Base-by-base conservation (phyloP, 2,797 vertebrate genomes). In the Phrynocephalus forsythii region DNA sequence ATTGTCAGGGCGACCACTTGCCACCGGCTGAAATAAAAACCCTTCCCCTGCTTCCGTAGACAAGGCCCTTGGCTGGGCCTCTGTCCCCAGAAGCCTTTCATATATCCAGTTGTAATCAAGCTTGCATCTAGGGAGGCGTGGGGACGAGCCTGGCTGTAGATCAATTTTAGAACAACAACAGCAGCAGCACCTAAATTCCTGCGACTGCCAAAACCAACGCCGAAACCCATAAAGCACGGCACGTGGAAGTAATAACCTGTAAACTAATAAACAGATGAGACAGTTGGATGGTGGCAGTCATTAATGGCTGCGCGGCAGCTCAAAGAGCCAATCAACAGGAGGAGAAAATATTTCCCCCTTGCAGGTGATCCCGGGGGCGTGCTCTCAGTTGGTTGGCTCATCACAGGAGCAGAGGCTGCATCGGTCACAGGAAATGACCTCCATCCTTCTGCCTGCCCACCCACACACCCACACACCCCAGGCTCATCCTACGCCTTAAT, bases 241-340 rank as follows among this genome's bases (percentile, higher is more conserved):
- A 8, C 79, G 24, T 73, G n/a, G 86, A 94, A 95, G 93, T 93
- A 95, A 95, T 95, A 95, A 94, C 92, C 94, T 93, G 92, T 95
- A 95, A 95, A 95, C 93, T 94, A 95, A 95, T 95, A 95, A 95
- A 95, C 91, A 86, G 94, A 91, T 82, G 88, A 87, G 88, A 91
- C 78, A 89, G 90, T 94, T 93, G 71, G 92, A 94, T 91, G 92
- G 93, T 82, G 26, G 78, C 48, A 83, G 89, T 91, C 92, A 91
- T 93, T 94, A 94, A 95, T 90, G 94, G 91, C 88, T 88, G 84
- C 91, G 90, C 86, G 89, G 92, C 92, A 94, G 92, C 92, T 86
- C 9, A 2, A 38, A 83, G 38, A 44, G 90, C 87, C 88, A 63
- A 82, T 91, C 50, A 0, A 89, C 91, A 89, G 91, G 26, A 90